Base-by-base conservation (phyloP, 2,113 vertebrate species). In the Dicerorhinus sumatrensis region DNA sequence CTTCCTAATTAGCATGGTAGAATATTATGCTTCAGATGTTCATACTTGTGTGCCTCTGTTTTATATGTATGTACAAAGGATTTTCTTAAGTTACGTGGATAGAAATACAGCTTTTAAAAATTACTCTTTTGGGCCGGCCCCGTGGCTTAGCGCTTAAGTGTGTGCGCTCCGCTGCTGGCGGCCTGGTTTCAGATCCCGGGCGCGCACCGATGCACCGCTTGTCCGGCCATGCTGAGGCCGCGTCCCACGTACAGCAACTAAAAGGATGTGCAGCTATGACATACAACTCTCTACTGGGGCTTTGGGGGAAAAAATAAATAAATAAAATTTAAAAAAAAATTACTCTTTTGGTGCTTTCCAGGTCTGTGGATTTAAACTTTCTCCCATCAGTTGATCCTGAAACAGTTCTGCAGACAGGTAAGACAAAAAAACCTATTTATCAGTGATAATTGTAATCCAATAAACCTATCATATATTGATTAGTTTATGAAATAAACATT, bases 321-420 rank as follows among this genome's bases (percentile, higher is more conserved):
- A n/a, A n/a, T n/a, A n/a, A n/a, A n/a, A n/a, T n/a, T n/a, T n/a
- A n/a, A n/a, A n/a, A n/a, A n/a, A n/a, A n/a, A n/a, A n/a, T 80
- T 77, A 76, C 12, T 94, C 51, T 95, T 76, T 89, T 95, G 82
- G 51, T 98, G 54, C 84, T 97, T 98, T 72, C 62, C 98, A 99
- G 99, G 97, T 99, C 99, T 92, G 98, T 99, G 88, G 99, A 99
- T 98, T 99, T 99, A 98, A 99, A 99, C 97, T 99, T 99, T 88
- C 98, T 99, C 98, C 99, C 99, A 6, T 99, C 99, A 1, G 99
- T 99, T 98, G 99, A 99, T 98, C 99, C 99, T 17, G 99, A 99
- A 98, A 99, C 99, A 0, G 99, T 99, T 84, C 99, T 99, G 83
- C 99, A 99, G 98, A 99, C 99, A 90, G 99, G 99, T 99, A 99